These are phyloP conservation scores for Lepidurus couesii DNA, from an alignment of 1,140 invertebrate genomes.

Conservation along the genomic window DNA sequence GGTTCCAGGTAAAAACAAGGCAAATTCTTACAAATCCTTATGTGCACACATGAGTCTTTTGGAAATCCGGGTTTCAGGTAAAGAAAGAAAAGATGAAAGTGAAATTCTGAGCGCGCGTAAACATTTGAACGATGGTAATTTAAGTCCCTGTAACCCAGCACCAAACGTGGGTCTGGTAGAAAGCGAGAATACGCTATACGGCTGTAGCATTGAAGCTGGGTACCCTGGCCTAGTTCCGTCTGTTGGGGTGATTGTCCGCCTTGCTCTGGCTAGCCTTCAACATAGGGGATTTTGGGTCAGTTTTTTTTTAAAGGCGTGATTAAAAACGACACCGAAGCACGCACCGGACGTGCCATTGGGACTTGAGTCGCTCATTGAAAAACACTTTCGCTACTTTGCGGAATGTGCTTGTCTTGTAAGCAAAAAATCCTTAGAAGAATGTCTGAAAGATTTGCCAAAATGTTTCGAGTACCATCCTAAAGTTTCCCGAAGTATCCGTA, in stretches of 20 bases:
- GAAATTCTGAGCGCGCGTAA: not conserved
- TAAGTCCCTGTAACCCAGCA: not conserved
- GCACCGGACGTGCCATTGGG: not conserved
- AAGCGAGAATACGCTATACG: not conserved
- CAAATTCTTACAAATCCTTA: not conserved
- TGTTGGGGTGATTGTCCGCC: conserved; percentile 2
- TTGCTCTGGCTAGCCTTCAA: not conserved
- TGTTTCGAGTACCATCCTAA: no score
- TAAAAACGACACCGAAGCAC: conserved; percentile 3
- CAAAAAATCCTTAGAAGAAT: no score
- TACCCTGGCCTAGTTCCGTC: conserved; percentile 6
- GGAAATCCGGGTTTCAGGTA: no score
- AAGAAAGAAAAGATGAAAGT: not conserved
- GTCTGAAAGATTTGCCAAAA: no score
- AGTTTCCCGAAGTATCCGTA: no score
- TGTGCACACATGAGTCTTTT: no score
- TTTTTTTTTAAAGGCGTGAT: not conserved
- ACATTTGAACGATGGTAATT: not conserved
- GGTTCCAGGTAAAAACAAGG: not conserved
- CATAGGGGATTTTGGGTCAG: not conserved
- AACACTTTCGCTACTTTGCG: not conserved
- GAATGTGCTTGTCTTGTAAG: not conserved
- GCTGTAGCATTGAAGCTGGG: conserved; percentile 12
- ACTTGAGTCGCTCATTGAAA: not conserved
- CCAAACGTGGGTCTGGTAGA: not conserved